These are phyloP conservation scores for Eupithecia centaureata DNA, from an alignment of 2,888 invertebrate species.

Conservation along the genomic window DNA sequence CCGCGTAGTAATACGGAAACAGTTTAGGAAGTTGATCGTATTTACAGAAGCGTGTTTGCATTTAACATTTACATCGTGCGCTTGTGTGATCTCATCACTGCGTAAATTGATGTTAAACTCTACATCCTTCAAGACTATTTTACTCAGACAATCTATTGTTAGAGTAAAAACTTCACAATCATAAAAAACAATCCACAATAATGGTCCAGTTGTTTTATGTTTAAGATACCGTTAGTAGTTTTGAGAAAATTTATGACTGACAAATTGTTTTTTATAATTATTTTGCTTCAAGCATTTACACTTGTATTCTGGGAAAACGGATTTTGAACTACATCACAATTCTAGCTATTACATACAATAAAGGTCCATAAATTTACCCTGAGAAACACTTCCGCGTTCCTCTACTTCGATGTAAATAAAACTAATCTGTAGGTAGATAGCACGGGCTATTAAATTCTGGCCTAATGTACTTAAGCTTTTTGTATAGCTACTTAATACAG, in stretches of 20 bases:
- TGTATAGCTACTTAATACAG: conserved; percentile 18
- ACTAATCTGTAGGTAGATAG: not conserved
- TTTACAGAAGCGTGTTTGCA: conserved; percentile 48
- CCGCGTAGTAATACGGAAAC: conserved; percentile 9
- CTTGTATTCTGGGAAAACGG: not conserved
- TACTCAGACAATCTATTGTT: conserved; percentile 35
- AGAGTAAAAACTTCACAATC: conserved; percentile 16
- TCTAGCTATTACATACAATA: conserved; percentile 1
- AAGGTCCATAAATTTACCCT: conserved; percentile 7
- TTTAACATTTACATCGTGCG: conserved; percentile 48
- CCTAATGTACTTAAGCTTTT: conserved; percentile 20
- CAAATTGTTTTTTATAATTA: conserved; percentile 1
- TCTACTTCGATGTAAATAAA: not conserved
- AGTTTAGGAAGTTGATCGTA: conserved; percentile 29
- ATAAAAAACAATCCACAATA: conserved; percentile 20
- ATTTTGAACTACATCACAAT: not conserved
- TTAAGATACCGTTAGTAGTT: conserved; percentile 6
- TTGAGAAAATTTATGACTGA: not conserved
- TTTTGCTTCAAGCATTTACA: not conserved
- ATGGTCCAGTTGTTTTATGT: conserved; percentile 13
- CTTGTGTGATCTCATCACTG: conserved; percentile 64
- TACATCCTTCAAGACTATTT: conserved; percentile 54
- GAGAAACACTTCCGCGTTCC: not conserved
- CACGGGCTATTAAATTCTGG: conserved; percentile 12
- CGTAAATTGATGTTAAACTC: conserved; percentile 68